phyloP scores from a whole-genome alignment of 1,140 invertebrate genomes.

The Lanistes nyassanus region DNA sequence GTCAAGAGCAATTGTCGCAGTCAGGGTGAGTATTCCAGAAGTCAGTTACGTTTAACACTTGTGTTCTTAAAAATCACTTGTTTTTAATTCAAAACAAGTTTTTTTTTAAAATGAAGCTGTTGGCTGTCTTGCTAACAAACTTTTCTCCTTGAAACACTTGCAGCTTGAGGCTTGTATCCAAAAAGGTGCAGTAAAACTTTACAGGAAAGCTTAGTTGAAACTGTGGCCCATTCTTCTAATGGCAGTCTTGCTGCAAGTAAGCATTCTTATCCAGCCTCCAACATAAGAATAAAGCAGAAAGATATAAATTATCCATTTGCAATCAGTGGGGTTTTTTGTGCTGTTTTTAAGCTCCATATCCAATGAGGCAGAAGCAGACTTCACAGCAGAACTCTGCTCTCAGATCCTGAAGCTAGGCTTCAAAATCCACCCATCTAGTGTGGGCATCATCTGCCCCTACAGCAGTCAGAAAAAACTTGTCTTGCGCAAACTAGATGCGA shows the following conservation, averaged over 20 bases:
- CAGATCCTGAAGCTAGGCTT: conserved; percentile 29
- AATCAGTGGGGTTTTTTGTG: not conserved
- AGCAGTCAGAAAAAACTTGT: conserved; percentile 51
- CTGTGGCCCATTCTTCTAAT: no score
- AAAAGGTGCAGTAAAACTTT: no score
- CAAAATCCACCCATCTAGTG: conserved; percentile 23
- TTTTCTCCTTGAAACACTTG: no score
- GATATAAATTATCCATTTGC: not conserved
- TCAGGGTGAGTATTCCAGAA: not conserved
- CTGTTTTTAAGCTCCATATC: conserved; percentile 44
- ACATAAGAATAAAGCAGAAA: not conserved
- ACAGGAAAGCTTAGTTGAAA: no score
- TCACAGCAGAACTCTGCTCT: conserved; percentile 50
- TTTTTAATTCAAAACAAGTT: no score
- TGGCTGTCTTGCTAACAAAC: no score
- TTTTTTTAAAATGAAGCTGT: no score
- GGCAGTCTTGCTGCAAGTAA: no score
- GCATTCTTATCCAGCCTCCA: no score
- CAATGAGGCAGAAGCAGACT: conserved; percentile 57
- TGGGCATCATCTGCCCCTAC: conserved; percentile 64
- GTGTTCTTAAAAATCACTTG: not conserved
- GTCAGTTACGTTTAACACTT: not conserved
- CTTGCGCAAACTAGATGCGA: conserved; percentile 27
- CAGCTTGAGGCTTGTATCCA: no score
- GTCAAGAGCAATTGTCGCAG: conserved; percentile 34